Percentiles rank a stretch among this genome's conserved stretches.
Evolutionary conservation across 2,888 invertebrate genomes (phyloP).

Genomic region (Antheraea assamensis): DNA sequence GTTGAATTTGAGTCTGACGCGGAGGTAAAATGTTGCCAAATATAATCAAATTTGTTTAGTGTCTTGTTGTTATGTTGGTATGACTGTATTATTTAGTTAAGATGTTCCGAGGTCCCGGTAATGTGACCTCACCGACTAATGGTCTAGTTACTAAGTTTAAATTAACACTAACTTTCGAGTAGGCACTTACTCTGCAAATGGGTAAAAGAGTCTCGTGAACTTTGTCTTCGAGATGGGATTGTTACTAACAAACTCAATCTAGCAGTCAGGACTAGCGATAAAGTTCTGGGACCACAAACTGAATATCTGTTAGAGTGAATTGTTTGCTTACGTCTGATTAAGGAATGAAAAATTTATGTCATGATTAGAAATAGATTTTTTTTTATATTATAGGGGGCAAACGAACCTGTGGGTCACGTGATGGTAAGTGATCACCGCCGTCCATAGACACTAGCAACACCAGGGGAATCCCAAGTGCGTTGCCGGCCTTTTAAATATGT

Average conservation of each 20-base stretch:
- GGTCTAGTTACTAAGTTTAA: constrained; percentile 5
- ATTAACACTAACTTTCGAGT: constrained; percentile 4
- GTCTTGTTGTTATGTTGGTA: background rate
- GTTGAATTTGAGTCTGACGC: background rate
- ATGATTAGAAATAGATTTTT: too few species aligned
- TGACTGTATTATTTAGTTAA: background rate
- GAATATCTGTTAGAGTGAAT: background rate
- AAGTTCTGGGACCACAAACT: background rate
- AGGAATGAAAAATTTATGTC: background rate
- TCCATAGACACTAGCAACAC: too few species aligned
- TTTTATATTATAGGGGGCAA: too few species aligned
- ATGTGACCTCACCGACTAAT: constrained; percentile 8
- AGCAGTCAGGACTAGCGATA: background rate
- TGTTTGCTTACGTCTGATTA: background rate
- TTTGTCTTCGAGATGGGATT: constrained; percentile 1
- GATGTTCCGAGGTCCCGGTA: background rate
- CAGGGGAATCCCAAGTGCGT: too few species aligned
- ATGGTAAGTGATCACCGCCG: too few species aligned
- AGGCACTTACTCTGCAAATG: background rate
- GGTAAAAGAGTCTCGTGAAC: background rate
- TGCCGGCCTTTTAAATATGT: too few species aligned
- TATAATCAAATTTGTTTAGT: background rate
- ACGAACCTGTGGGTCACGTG: too few species aligned
- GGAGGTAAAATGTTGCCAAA: background rate
- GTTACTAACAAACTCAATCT: constrained; percentile 1